Evolutionary conservation across 2,797 vertebrate species (phyloP), one percentile per base, ranked within the genome.

Genomic region (Acrossocheilus wenchowensis): DNA sequence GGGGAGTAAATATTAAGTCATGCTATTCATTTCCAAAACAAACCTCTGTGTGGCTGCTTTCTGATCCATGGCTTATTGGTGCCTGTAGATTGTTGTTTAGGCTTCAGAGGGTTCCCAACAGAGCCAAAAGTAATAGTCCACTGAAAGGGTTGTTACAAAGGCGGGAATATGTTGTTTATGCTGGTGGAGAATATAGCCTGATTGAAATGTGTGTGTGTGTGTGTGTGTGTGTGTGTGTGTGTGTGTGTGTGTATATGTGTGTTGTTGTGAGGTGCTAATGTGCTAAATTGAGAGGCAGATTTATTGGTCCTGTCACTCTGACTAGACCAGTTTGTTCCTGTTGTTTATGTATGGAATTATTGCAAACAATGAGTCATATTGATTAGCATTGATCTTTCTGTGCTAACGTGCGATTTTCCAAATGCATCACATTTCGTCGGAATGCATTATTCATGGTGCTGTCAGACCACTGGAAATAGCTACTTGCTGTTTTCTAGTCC

Each of bases 321-420:
- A 85, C 36, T 60, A 81, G 39, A 89, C 68, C 26, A 84, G 81
- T 86, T 52, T 66, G 73, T 75, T 79, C 74, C 75, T 83, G 23
- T 45, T 84, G 75, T 83, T 75, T 81, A 87, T 84, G 79, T 87
- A 82, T n/a, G 43, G 48, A 90, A 90, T 86, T 89, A 86, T 87
- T 85, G 82, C 83, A 77, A 89, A 86, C 88, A 81, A 64, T 82
- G 69, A 77, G 43, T 83, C 75, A 87, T 87, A 87, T 89, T 89
- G 88, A 92, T 89, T 79, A 71, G 66, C 72, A 87, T 87, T 82
- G 86, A 88, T 89, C 68, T 77, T 75, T 83, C 75, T 80, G 79
- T 73, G 15, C 6, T 83, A 83, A 84, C 60, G 41, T 21, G 71
- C n/a, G 66, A 82, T 79, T 85, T 87, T 75, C 52, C 45, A 66